Base-by-base conservation (phyloP, 2,888 invertebrate genomes). In the Nomada flava region DNA sequence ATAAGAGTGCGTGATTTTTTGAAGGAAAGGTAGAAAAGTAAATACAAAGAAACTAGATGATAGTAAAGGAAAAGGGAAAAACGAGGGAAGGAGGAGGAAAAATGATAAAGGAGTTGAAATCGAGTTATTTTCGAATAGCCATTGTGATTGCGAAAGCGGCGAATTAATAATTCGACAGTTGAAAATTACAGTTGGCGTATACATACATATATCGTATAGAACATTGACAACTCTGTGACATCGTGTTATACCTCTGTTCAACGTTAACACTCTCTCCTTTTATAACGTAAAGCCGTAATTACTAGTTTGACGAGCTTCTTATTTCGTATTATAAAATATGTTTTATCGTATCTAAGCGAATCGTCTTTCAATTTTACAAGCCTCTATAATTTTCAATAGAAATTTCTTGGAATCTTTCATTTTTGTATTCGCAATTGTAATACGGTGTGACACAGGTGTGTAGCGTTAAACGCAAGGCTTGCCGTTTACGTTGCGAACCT, bases 101-200 rank as follows among this genome's bases (percentile, higher is more conserved):
- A 79, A 26, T 20, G 23, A 62, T 50, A 69, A 77, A 72, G 67
- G 62, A 79, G 44, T 76, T 79, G 63, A 63, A 78, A 78, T 73
- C 70, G 88, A 79, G 68, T 82, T 89, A 86, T 82, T 87, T 84
- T 83, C 82, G 82, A 75, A 78, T 81, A 60, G 81, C 62, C 69
- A 64, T 68, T 65, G 59, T 47, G 47, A 36, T 36, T 44, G 60
- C 73, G 55, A 81, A 85, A 76, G 57, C 47, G 47, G 64, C 59
- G 18, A 63, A 20, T 68, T 23, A 26, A 70, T 53, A 26, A 70
- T 53, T 53, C 52, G 70, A 26, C 62, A 68, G 63, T 60, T 71
- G 42, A 26, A 64, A 57, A 29, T 57, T 47, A 42, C 29, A 29
- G 13, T 47, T 67, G 26, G 57, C 13, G 13, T 44, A n/a, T 26